phyloP scores from a whole-genome alignment of 2,888 invertebrate genomes.

The Chrysina gloriosa region DNA sequence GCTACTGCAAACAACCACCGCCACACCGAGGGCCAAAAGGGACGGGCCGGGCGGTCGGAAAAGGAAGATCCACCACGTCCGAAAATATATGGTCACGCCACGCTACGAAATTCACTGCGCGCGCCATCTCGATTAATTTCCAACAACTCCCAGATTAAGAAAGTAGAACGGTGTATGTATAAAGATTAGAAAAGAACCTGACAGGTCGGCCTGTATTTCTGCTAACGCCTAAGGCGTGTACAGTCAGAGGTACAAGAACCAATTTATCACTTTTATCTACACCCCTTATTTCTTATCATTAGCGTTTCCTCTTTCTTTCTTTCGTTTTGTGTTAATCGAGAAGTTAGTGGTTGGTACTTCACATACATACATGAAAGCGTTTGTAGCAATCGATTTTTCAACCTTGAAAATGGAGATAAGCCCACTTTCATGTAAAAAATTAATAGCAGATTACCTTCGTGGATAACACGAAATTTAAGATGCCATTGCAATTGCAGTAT shows the following conservation, averaged over 20 bases:
- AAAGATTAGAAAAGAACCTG: conserved; percentile 10
- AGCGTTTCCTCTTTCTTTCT: not conserved
- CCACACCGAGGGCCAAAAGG: not conserved
- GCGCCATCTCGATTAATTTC: conserved; percentile 33
- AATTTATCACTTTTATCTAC: conserved; percentile 23
- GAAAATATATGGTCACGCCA: conserved; percentile 31
- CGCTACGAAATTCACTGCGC: conserved; percentile 24
- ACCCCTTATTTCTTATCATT: conserved; percentile 14
- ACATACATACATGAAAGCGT: no score
- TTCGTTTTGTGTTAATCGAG: not conserved
- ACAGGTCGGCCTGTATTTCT: not conserved
- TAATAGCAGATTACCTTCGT: no score
- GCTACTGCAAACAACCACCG: conserved; percentile 15
- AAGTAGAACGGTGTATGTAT: conserved; percentile 25
- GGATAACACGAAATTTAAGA: no score
- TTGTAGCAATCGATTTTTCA: no score
- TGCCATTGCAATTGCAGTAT: no score
- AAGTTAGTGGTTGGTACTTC: not conserved
- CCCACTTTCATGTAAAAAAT: no score
- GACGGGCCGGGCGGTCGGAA: conserved; percentile 11
- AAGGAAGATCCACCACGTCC: conserved; percentile 5
- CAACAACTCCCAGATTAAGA: conserved; percentile 15
- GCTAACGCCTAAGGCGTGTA: not conserved
- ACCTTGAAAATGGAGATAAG: not conserved
- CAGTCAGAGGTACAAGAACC: not conserved